phyloP scores from a whole-genome alignment of 2,888 invertebrate species.

The Chrysopilus asiliformis region DNA sequence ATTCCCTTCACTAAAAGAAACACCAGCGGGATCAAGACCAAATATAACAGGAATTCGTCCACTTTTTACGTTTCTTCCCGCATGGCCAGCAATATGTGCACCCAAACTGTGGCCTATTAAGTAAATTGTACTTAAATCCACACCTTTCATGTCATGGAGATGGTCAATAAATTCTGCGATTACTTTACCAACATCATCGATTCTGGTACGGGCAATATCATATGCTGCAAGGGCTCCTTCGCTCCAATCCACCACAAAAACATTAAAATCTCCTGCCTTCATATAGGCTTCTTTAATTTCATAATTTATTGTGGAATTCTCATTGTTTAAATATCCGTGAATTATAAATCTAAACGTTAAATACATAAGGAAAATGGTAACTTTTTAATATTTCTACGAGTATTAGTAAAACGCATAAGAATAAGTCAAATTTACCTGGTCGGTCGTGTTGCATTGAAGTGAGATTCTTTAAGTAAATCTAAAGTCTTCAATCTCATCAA shows the following conservation, averaged over 20 bases:
- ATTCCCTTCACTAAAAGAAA: constrained; percentile 23
- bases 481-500: neutral
- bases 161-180: neutral
- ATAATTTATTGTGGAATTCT: no score
- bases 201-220: neutral
- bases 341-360: no score
- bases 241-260: neutral
- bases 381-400: no score
- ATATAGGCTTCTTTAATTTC: no score
- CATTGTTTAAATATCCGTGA: no score
- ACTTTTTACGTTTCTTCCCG: constrained; percentile 24
- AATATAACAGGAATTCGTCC: constrained; percentile 26
- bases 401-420: no score
- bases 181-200: neutral
- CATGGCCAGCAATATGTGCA: constrained; percentile 30
- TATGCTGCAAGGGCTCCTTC: neutral
- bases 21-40: constrained; percentile 33
- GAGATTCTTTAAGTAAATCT: neutral
- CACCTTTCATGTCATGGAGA: neutral
- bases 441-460: neutral
- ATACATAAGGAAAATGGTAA: no score
- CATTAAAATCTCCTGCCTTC: no score
- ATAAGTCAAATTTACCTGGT: no score
- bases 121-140: constrained; percentile 11
- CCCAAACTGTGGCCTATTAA: constrained; percentile 34